Conservation (phyloP, 2,797 vertebrate species). For the Dromococcyx pavoninus region DNA sequence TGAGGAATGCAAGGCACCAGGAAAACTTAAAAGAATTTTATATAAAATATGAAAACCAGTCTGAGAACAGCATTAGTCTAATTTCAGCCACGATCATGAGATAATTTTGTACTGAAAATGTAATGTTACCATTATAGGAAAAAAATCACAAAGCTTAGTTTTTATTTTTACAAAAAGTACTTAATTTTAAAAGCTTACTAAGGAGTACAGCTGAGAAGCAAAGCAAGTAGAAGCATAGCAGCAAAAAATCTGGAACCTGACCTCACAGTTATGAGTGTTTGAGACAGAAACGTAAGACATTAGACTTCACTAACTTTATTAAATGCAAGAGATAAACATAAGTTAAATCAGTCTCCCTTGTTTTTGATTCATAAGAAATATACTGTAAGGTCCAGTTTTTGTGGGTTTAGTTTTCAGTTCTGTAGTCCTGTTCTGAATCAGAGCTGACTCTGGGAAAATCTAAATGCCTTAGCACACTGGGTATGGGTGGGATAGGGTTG, state of each 20-base stretch:
- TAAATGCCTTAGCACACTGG: too few species aligned
- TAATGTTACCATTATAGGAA: neutral
- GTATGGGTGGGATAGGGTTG: neutral
- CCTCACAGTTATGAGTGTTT: neutral
- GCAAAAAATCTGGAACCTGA: neutral
- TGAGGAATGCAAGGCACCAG: neutral
- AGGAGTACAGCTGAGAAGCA: neutral
- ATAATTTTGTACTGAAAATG: neutral
- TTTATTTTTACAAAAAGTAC: neutral
- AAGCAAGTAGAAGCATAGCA: neutral
- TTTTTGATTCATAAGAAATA: neutral
- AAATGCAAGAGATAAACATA: neutral
- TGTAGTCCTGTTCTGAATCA: neutral
- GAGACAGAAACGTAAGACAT: neutral
- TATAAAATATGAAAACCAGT: neutral
- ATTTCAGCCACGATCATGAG: neutral
- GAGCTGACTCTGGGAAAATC: neutral
- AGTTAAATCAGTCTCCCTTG: neutral
- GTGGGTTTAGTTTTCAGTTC: neutral
- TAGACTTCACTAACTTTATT: neutral
- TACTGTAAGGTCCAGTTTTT: neutral
- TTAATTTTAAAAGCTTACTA: neutral
- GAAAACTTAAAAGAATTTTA: neutral
- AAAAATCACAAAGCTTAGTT: neutral
- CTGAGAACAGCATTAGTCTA: neutral